Conservation (phyloP, 2,113 vertebrate species). For the Lutjanus erythropterus region DNA sequence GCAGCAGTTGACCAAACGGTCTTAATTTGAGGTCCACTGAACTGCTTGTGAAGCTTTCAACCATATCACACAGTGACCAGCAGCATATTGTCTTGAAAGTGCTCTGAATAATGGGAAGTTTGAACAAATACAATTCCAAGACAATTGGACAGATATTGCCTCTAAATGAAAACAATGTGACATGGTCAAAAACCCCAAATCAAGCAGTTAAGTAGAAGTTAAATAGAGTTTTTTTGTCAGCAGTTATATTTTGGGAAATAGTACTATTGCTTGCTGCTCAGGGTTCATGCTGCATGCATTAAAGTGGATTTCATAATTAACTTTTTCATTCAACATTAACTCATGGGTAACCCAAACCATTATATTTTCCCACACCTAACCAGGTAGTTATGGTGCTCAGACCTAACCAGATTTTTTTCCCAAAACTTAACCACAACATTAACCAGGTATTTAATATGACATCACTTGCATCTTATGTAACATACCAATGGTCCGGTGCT, state of each 20-base stretch:
- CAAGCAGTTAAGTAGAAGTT: neutral
- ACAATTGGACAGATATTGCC: neutral
- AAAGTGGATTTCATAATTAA: too few species aligned
- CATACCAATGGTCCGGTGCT: too few species aligned
- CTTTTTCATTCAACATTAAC: too few species aligned
- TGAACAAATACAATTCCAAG: neutral
- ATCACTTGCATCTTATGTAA: too few species aligned
- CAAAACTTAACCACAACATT: too few species aligned
- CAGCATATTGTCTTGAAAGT: neutral
- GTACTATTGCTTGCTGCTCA: too few species aligned
- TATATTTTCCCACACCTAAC: too few species aligned
- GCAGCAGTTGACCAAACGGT: neutral
- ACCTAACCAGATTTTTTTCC: too few species aligned
- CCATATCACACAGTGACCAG: neutral
- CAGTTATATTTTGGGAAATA: neutral
- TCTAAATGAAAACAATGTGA: neutral
- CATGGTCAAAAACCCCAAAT: neutral
- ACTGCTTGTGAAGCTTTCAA: neutral
- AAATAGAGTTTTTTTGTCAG: neutral
- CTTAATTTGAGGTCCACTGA: neutral
- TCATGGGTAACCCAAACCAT: too few species aligned
- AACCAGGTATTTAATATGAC: too few species aligned
- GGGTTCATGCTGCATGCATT: too few species aligned
- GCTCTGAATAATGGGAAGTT: neutral
- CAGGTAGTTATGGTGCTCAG: too few species aligned